Evolutionary conservation across 2,888 invertebrate species (phyloP), one percentile per base, ranked within the genome.

Genomic region (Drosophila neonasuta): DNA sequence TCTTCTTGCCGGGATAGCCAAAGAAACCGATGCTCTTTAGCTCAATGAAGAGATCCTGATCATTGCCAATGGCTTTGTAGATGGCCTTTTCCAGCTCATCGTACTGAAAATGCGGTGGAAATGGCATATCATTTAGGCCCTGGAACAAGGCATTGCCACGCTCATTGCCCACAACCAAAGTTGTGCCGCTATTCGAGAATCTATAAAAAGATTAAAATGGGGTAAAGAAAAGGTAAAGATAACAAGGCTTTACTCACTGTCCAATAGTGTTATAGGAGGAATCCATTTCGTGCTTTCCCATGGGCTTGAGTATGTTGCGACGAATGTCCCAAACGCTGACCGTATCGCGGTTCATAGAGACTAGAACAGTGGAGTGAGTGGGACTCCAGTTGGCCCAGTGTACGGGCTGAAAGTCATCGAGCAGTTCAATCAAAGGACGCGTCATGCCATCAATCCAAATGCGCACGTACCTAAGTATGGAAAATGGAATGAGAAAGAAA

Each of bases 271-370:
- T 77, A 58, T 74, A 80, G 1, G 90, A 88, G 0, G 77, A 72
- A n/a, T 86, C 86, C 42, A 88, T 68, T 0, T 55, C 60, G 8
- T 80, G 84, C 10, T 79, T 76, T 34, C 89, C 83, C 55, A 90
- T 89, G 5, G 96, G 95, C 45, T 93, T 92, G 59, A 95, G 93
- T 2, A 93, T 93, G 84, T 94, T 96, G n/a, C 95, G 91, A 1
- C 94, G 93, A 2, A 96, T 91, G 88, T 97, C 96, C 97, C 97
- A 97, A 20, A 96, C 91, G 56, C 94, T 94, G n/a, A 96, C 92
- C 7, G 93, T 90, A 63, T 92, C 92, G 0, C 94, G 94, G 57
- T 94, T 94, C 1, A 94, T 92, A 1, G 93, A 93, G 0, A 95
- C 93, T 1, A 96, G 91, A 0, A 97, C 92, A 0, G 96, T 95